Evolutionary conservation across 1,140 invertebrate genomes (phyloP).

Genomic region (Dendroctonus ponderosae): DNA sequence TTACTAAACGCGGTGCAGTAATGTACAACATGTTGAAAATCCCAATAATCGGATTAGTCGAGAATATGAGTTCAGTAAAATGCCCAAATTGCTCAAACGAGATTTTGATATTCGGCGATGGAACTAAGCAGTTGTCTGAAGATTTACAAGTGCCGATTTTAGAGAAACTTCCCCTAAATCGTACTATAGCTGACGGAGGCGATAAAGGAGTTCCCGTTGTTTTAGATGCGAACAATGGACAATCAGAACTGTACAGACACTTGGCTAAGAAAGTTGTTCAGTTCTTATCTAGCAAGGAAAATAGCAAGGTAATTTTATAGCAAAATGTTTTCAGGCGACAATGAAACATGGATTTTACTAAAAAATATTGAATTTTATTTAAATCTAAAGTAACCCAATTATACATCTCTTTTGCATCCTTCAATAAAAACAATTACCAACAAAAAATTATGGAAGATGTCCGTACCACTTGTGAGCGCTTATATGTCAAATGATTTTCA

Average conservation of each 20-base stretch:
- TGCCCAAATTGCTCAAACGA: slow-evolving; percentile 70
- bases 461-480: too few species aligned
- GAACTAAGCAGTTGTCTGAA: slow-evolving; percentile 55
- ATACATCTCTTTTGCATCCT: too few species aligned
- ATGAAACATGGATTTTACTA: slow-evolving; percentile 2
- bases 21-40: slow-evolving; percentile 81
- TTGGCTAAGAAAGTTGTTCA: slow-evolving; percentile 56
- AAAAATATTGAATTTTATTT: slow-evolving; percentile 42
- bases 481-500: too few species aligned
- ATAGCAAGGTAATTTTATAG: slow-evolving; percentile 1
- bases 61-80: slow-evolving; percentile 78
- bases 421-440: too few species aligned
- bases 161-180: slow-evolving; percentile 73
- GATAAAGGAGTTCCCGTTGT: slow-evolving; percentile 79
- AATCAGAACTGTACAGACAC: slow-evolving; percentile 58
- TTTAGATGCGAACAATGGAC: slow-evolving; percentile 60
- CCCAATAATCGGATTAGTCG: slow-evolving; percentile 77
- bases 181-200: slow-evolving; percentile 66
- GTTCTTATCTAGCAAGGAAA: slow-evolving; percentile 51
- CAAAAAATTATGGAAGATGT: too few species aligned
- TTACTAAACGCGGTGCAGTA: slow-evolving; percentile 73
- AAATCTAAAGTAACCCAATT: slow-evolving; percentile 38
- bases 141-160: slow-evolving; percentile 61
- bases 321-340: not conserved
- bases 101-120: slow-evolving; percentile 63